A percentile compares a stretch with the other conserved stretches of the same genome.
These are phyloP conservation scores for Atherinomorus stipes DNA, from an alignment of 2,113 vertebrate genomes.

Conservation along the genomic window DNA sequence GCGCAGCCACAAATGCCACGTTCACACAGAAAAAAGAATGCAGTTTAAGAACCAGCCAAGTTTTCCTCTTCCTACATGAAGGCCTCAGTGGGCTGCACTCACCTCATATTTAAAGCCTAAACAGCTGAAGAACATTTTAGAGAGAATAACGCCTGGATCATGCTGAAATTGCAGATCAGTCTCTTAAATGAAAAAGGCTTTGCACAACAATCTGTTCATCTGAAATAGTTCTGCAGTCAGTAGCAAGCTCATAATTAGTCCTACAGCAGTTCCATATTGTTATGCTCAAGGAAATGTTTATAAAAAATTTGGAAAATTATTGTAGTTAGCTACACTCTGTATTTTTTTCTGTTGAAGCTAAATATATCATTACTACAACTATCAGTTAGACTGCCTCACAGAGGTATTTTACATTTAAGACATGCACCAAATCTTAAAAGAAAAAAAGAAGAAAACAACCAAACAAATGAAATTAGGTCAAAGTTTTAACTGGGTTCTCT, in stretches of 20 bases:
- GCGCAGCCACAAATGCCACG: conserved; percentile 38
- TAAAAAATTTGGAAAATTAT: background rate
- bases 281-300: conserved; percentile 23
- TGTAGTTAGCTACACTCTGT: conserved; percentile 10
- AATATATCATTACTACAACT: background rate
- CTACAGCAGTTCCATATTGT: conserved; percentile 17
- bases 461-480: too few species aligned
- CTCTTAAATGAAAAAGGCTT: conserved; percentile 30
- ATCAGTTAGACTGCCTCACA: background rate
- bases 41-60: conserved; percentile 3
- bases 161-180: conserved; percentile 41
- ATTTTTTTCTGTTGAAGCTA: conserved; percentile 2
- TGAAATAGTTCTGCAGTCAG: conserved; percentile 28
- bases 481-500: too few species aligned
- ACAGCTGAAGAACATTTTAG: conserved; percentile 10
- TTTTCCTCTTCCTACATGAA: conserved; percentile 10
- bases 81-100: conserved; percentile 4
- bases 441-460: too few species aligned
- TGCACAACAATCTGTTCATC: conserved; percentile 34
- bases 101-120: conserved; percentile 29
- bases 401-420: too few species aligned
- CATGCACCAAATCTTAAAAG: too few species aligned
- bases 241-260: conserved; percentile 38
- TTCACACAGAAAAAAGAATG: conserved; percentile 27
- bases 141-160: conserved; percentile 35